Evolutionary conservation across 2,113 vertebrate species (phyloP), one percentile per base, ranked within the genome.

Genomic region (Orthochromis malagaraziensis): DNA sequence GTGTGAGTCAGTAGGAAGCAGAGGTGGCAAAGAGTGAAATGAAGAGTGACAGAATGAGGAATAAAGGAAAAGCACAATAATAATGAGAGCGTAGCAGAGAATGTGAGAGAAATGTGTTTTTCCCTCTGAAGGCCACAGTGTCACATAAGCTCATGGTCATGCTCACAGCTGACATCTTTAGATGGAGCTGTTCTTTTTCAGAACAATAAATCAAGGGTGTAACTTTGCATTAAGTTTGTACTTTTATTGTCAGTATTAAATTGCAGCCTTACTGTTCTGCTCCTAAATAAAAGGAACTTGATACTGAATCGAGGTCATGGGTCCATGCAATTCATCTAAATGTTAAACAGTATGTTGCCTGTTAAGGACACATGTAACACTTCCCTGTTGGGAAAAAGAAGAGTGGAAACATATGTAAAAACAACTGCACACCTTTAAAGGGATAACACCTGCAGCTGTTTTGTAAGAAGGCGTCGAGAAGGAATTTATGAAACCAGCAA

Each of bases 1-100:
- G 26, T 83, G 81, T 70, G 29, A 91, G 83, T 83, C 84, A 53
- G 81, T 86, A 3, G 57, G 85, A 88, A 42, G 79, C 83, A 4
- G 79, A 85, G 24, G 42, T 81, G 75, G 68, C 57, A 29, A 82
- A 9, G 29, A 75, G 63, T 81, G 60, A 75, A 87, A 68, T 70
- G 12, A 79, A 63, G 83, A 81, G 80, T 57, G 89, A 88, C 87
- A 85, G 55, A 81, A 85, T 85, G 86, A 84, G 63, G 57, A 87
- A 84, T 77, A 70, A 81, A 86, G 21, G 73, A 54, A 73, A 85
- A 86, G 54, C 10, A 70, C 49, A 84, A 35, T 57, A 16, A 54
- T 38, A 82, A 9, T 10, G 21, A 73, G 45, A 68, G 55, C 19
- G 14, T 24, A 29, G 31, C 87, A 70, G 6, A 16, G 40, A 53